Base-by-base conservation (phyloP, 2,888 invertebrate genomes). In the Entomobrya proxima region DNA sequence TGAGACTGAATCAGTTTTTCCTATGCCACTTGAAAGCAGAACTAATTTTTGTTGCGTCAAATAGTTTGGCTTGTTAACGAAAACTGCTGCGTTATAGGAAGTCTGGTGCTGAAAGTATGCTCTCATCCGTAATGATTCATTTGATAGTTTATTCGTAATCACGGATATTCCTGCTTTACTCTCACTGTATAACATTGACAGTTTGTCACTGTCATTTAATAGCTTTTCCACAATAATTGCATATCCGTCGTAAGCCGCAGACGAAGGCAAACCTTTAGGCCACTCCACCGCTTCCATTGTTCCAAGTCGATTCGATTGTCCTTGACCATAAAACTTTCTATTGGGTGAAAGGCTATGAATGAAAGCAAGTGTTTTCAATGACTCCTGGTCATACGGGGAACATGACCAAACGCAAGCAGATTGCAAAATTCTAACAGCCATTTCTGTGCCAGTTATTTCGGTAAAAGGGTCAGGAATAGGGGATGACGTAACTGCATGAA, bases 321-420 rank as follows among this genome's bases (percentile, higher is more conserved):
- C 75, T 18, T 58, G 67, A 4, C 74, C 64, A 21, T 78, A 84
- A 40, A 72, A 85, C 15, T 50, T 21, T 15, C 79, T 1, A 21
- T 15, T 61, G 9, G 88, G 88, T 0, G 83, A 27, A 2, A 87
- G 67, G 0, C 37, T 76, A 11, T 35, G 0, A 15, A 88, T 85
- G 1, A 69, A 32, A 0, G 37, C 0, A 6, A 88, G 30, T 3
- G 37, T 83, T 4, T 37, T 15, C 11, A 47, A 1, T 2, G 47
- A 79, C 30, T 88, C 87, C 11, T 18, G 30, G 24, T 88, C 86
- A 21, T 81, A 87, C 0, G 88, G 88, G 11, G 83, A 58, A 5
- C 72, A 75, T 0, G 88, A 86, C 88, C 88, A 89, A 0, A 87
- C 86, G n/a, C 52, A 77, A 1, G 72, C 86, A 15, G 87, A 87